phyloP scores from a whole-genome alignment of 2,797 vertebrate genomes.

The Sebastes nivosus region DNA sequence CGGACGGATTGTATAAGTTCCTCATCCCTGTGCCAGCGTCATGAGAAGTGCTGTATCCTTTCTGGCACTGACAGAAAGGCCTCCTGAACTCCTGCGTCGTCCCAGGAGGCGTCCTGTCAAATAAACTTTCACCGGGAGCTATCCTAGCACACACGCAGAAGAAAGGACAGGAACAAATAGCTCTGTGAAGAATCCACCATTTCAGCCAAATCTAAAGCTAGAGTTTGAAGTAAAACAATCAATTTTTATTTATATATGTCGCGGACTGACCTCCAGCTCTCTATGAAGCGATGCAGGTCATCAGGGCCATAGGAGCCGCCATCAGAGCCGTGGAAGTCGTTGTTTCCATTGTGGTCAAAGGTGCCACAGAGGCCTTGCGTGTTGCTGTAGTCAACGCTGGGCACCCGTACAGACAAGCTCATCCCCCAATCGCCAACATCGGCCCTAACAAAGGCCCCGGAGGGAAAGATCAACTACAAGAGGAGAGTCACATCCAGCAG shows the following conservation, averaged over 20 bases:
- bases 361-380: constrained; percentile 83
- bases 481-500: constrained; percentile 44
- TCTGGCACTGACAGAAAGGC: constrained; percentile 81
- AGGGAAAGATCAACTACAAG: constrained; percentile 85
- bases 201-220: not conserved
- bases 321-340: constrained; percentile 76
- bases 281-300: constrained; percentile 73
- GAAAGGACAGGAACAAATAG: not conserved
- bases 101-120: constrained; percentile 76
- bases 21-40: constrained; percentile 6
- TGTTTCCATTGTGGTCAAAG: constrained; percentile 82
- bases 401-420: constrained; percentile 80
- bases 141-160: constrained; percentile 74
- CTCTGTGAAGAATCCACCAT: not conserved
- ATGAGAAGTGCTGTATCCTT: constrained; percentile 44
- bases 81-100: constrained; percentile 50
- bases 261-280: constrained; percentile 79
- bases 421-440: constrained; percentile 83
- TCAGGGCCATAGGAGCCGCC: constrained; percentile 38
- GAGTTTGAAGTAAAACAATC: not conserved
- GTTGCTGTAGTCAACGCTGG: constrained; percentile 78
- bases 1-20: constrained; percentile 36
- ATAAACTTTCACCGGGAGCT: constrained; percentile 83
- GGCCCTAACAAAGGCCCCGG: constrained; percentile 83
- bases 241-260: not conserved